These are phyloP conservation scores for Micrastur ruficollis DNA, from an alignment of 2,797 vertebrate genomes.

Conservation along the genomic window DNA sequence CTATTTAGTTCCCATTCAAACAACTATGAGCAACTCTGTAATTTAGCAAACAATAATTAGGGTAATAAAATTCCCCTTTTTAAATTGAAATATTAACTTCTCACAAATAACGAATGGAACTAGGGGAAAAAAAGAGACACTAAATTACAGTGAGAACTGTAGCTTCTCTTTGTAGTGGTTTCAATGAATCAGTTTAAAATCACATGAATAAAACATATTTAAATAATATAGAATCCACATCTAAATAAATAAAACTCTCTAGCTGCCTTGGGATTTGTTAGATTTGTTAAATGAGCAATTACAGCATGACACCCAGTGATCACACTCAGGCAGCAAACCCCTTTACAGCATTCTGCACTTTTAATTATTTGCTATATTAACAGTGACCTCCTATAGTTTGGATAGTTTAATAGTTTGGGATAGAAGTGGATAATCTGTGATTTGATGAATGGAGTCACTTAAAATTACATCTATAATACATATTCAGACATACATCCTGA, in stretches of 20 bases:
- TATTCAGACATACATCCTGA: not conserved
- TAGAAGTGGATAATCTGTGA: not conserved
- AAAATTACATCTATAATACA: not conserved
- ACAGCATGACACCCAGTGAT: not conserved
- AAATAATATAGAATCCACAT: not conserved
- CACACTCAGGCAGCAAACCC: not conserved
- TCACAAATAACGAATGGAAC: not conserved
- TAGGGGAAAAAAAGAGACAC: not conserved
- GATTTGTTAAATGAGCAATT: conserved; percentile 46
- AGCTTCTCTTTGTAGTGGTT: not conserved
- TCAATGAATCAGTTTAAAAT: not conserved
- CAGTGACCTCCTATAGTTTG: not conserved
- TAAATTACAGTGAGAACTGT: not conserved
- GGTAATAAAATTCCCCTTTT: conserved; percentile 26
- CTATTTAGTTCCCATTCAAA: not conserved
- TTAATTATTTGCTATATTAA: conserved; percentile 19
- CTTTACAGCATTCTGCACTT: not conserved
- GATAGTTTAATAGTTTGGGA: not conserved
- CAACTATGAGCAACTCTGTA: not conserved
- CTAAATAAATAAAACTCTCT: conserved; percentile 40
- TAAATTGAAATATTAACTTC: conserved; percentile 10
- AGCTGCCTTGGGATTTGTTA: conserved; percentile 14
- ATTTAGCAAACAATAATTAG: conserved; percentile 39
- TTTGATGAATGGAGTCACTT: not conserved
- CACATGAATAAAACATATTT: not conserved